phyloP scores from a whole-genome alignment of 2,113 vertebrate genomes.

The Phalacrocorax aristotelis region DNA sequence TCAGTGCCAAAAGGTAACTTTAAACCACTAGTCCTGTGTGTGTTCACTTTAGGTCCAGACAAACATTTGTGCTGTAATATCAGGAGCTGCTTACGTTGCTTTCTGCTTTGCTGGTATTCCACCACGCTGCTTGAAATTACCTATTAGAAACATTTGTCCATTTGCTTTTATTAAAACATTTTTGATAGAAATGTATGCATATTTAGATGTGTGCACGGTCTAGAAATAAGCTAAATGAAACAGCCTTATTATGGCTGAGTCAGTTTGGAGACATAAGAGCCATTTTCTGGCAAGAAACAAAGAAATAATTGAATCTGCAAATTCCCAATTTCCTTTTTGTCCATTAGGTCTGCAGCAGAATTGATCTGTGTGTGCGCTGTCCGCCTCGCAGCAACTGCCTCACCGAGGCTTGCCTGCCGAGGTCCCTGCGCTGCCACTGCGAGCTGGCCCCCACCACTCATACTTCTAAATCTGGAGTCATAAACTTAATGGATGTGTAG shows the following conservation, averaged over 20 bases:
- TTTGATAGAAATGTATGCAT: neutral
- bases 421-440: rapidly evolving
- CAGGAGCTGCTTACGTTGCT: neutral
- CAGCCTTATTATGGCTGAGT: neutral
- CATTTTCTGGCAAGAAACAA: neutral
- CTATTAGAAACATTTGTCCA: neutral
- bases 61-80: neutral
- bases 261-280: neutral
- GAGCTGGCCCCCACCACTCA: neutral
- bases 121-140: neutral
- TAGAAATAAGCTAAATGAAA: neutral
- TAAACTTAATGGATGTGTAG: neutral
- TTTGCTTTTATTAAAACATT: neutral
- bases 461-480: neutral
- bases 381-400: neutral
- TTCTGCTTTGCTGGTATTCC: neutral
- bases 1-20: neutral
- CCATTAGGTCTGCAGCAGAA: neutral
- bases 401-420: rapidly evolving
- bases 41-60: neutral
- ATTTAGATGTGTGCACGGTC: neutral
- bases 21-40: neutral
- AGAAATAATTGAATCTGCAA: neutral
- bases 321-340: neutral
- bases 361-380: neutral